phyloP scores from a whole-genome alignment of 2,888 invertebrate species.

The Caenorhabditis virilis region DNA sequence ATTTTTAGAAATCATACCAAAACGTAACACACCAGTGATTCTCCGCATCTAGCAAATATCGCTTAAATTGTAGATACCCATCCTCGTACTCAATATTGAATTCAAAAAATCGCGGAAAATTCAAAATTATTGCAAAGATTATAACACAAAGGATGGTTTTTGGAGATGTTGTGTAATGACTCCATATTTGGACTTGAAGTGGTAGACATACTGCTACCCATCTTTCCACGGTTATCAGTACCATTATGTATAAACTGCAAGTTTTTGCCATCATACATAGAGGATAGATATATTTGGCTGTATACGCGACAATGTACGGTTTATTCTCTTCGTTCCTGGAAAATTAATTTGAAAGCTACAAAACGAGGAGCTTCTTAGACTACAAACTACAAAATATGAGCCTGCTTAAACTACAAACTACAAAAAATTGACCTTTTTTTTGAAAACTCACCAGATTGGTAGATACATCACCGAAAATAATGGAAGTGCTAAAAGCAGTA shows the following conservation, averaged over 20 bases:
- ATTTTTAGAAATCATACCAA: not conserved
- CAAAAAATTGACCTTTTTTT: not conserved
- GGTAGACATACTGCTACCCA: constrained; percentile 40
- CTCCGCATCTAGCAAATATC: constrained; percentile 25
- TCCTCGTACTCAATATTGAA: constrained; percentile 28
- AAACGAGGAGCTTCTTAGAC: not conserved
- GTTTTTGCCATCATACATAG: constrained; percentile 40
- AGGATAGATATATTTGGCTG: constrained; percentile 29
- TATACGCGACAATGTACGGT: constrained; percentile 24
- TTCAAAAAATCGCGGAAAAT: constrained; percentile 34
- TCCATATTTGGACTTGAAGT: constrained; percentile 36
- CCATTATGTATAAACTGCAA: constrained; percentile 40
- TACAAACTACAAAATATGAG: not conserved
- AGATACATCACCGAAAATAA: constrained; percentile 35
- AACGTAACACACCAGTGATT: constrained; percentile 13
- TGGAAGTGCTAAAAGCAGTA: constrained; percentile 34
- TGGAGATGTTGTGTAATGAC: constrained; percentile 24
- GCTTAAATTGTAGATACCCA: constrained; percentile 13
- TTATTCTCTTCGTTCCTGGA: constrained; percentile 26
- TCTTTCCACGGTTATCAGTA: constrained; percentile 32
- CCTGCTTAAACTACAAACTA: not conserved
- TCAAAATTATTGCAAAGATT: constrained; percentile 25
- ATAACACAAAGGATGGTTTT: constrained; percentile 27
- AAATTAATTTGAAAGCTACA: not conserved
- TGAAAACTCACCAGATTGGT: constrained; percentile 30